These are phyloP conservation scores for Chionoecetes opilio DNA, from an alignment of 1,140 invertebrate genomes.

Conservation along the genomic window DNA sequence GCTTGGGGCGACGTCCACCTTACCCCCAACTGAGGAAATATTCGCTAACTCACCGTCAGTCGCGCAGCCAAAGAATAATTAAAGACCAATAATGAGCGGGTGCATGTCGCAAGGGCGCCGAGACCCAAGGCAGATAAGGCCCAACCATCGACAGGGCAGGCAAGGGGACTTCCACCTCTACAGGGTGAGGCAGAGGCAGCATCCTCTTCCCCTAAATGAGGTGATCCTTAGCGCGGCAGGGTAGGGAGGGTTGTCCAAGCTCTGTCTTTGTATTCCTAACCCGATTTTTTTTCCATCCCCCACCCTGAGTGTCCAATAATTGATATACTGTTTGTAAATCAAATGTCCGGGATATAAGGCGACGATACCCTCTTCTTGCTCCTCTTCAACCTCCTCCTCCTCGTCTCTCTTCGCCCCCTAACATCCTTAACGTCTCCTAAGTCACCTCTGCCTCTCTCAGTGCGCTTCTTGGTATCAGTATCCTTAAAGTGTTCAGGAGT, in stretches of 20 bases:
- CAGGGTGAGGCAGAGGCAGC: neutral
- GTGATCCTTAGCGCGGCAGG: neutral
- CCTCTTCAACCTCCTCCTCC: neutral
- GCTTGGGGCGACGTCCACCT: neutral
- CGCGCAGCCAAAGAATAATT: neutral
- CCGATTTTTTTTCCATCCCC: neutral
- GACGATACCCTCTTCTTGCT: neutral
- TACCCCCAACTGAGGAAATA: neutral
- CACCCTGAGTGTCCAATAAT: neutral
- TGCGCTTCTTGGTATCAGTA: too few relatives aligned
- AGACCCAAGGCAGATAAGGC: neutral
- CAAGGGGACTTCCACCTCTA: neutral
- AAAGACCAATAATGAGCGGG: neutral
- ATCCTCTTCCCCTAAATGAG: conserved; percentile 4
- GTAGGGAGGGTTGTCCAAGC: neutral
- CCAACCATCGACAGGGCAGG: neutral
- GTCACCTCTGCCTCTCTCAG: neutral
- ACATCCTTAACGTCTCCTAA: neutral
- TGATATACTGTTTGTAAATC: conserved; percentile 21
- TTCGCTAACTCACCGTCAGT: neutral
- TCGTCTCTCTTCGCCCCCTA: neutral
- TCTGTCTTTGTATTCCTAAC: neutral
- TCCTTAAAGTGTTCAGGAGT: neutral
- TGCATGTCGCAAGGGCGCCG: neutral
- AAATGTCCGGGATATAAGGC: neutral